Base-by-base conservation (phyloP, 2,888 invertebrate genomes). In the Ceramica pisi region DNA sequence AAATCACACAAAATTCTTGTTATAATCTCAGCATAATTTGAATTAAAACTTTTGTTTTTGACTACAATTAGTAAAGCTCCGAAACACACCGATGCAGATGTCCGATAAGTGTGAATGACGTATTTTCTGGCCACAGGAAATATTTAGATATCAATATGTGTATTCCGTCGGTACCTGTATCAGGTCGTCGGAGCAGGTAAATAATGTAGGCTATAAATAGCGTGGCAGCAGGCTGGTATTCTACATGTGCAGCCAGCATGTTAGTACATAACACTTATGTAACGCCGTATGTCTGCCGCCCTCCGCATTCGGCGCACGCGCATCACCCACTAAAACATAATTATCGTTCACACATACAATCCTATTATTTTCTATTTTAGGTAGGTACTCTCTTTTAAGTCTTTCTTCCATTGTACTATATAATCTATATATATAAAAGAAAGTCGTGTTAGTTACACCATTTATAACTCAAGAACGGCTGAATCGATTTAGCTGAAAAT, bases 221-320 rank as follows among this genome's bases (percentile, higher is more conserved):
- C 59, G 51, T 55, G 23, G 16, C 53, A 46, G 62, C 23, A 61
- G 35, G 75, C 76, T 81, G 44, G 48, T 61, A 66, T 60, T 63
- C 55, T 48, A 68, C 21, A 78, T 72, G 78, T 80, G 59, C 73
- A 73, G n/a, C 62, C 16, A 68, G 68, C 74, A 73, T 78, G 56
- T 51, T 55, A 59, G 63, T 69, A 78, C 74, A 80, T 80, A 80
- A 78, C 82, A 50, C 59, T 80, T 82, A 78, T 69, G 66, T 80
- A 82, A 80, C 57, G 7, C 38, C 41, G 41, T 51, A 19, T 16
- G 79, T 56, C 38, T 44, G 38, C 50, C 48, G 67, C 51, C 62
- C 66, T 69, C 63, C 23, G 44, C 53, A 78, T 53, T 21, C 82
- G 59, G 51, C 68, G 66, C 82, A 80, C 79, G 82, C 79, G 67